These are phyloP conservation scores for Drosophila tsacasi DNA, from an alignment of 1,140 invertebrate species.

Conservation along the genomic window DNA sequence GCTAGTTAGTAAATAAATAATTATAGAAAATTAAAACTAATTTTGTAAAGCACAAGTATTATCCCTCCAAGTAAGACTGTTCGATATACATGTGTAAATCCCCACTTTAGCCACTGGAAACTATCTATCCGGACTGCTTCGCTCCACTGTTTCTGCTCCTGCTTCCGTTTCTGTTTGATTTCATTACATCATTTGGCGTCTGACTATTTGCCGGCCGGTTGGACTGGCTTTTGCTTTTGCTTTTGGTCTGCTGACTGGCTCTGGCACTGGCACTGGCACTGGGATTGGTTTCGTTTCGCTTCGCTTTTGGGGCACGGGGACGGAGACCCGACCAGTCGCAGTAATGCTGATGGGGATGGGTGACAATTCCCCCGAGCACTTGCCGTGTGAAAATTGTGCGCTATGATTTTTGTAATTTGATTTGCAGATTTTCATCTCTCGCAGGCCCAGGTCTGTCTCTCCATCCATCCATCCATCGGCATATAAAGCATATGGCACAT, in stretches of 20 bases:
- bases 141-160: slow-evolving; percentile 6
- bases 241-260: slow-evolving; percentile 6
- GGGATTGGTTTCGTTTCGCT: slow-evolving; percentile 18
- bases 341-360: slow-evolving; percentile 7
- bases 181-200: slow-evolving; percentile 81
- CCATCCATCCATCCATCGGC: slow-evolving; percentile 34
- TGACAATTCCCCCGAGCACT: slow-evolving; percentile 62
- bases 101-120: slow-evolving; percentile 29
- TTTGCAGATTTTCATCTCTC: slow-evolving; percentile 72
- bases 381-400: slow-evolving; percentile 79
- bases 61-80: neutral
- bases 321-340: neutral
- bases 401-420: slow-evolving; percentile 83
- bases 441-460: neutral
- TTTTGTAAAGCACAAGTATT: too few relatives aligned
- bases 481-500: slow-evolving; percentile 60
- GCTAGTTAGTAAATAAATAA: accelerated
- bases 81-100: slow-evolving; percentile 25
- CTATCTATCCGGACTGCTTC: slow-evolving; percentile 29
- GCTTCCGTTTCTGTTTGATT: slow-evolving; percentile 74
- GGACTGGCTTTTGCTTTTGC: slow-evolving; percentile 26
- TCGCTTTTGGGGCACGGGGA: neutral
- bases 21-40: too few relatives aligned
- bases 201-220: slow-evolving; percentile 77
- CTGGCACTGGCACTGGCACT: neutral